These are phyloP conservation scores for Chiloscyllium punctatum DNA, from an alignment of 2,797 vertebrate species.

Conservation along the genomic window DNA sequence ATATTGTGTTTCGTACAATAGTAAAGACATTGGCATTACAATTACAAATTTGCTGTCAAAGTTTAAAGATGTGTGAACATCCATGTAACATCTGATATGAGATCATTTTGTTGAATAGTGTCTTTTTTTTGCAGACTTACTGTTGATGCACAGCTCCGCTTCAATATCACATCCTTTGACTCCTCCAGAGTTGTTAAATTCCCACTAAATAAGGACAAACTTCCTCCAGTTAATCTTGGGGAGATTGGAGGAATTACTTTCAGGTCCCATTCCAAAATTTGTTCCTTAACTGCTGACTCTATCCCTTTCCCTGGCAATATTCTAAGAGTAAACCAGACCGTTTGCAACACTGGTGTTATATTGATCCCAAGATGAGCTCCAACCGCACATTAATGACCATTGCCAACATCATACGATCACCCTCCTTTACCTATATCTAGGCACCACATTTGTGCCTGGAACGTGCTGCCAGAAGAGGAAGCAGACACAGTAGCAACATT, in stretches of 20 bases:
- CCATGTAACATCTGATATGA: neutral
- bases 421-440: too few species aligned
- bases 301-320: neutral
- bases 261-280: neutral
- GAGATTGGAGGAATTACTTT: neutral
- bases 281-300: neutral
- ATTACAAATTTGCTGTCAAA: neutral
- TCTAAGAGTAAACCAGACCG: neutral
- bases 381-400: neutral
- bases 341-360: neutral
- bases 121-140: neutral
- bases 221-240: neutral
- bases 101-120: neutral
- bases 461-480: too few species aligned
- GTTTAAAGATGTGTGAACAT: neutral
- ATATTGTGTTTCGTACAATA: neutral
- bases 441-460: too few species aligned
- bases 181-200: neutral
- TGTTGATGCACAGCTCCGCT: neutral
- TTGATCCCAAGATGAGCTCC: neutral
- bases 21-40: neutral
- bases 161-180: neutral
- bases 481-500: too few species aligned
- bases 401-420: neutral
- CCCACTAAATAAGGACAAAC: neutral